These are phyloP conservation scores for Oreochromis mossambicus DNA, from an alignment of 2,797 vertebrate genomes.

Conservation along the genomic window DNA sequence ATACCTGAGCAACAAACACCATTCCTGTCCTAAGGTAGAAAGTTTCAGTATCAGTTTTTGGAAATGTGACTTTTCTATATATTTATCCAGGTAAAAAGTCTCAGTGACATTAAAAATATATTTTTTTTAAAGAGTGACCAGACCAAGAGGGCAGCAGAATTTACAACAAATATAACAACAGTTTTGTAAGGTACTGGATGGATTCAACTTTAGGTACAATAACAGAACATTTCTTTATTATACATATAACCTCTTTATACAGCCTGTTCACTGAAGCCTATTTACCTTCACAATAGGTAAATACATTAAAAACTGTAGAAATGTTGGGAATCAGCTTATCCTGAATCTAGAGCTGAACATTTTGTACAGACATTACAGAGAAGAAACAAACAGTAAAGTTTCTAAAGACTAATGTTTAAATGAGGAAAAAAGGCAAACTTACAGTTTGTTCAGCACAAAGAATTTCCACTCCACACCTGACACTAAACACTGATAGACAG, in stretches of 20 bases:
- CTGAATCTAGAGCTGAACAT: not conserved
- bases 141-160: not conserved
- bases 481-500: not conserved
- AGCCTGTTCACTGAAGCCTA: not conserved
- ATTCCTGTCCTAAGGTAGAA: not conserved
- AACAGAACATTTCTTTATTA: not conserved
- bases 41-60: not conserved
- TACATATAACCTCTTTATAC: not conserved
- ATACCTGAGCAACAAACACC: not conserved
- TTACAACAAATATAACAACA: not conserved
- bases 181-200: not conserved
- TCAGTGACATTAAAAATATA: not conserved
- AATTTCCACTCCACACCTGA: not conserved
- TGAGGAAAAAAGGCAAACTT: not conserved
- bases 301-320: not conserved
- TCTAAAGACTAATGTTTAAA: not conserved
- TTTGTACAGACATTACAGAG: not conserved
- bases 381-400: not conserved
- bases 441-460: not conserved
- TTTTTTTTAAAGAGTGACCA: not conserved
- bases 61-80: not conserved
- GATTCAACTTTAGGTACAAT: not conserved
- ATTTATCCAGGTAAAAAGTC: not conserved
- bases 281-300: not conserved
- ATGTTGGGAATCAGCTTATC: not conserved